phyloP scores from a whole-genome alignment of 2,888 invertebrate species.

The Philhelius pedissequus region DNA sequence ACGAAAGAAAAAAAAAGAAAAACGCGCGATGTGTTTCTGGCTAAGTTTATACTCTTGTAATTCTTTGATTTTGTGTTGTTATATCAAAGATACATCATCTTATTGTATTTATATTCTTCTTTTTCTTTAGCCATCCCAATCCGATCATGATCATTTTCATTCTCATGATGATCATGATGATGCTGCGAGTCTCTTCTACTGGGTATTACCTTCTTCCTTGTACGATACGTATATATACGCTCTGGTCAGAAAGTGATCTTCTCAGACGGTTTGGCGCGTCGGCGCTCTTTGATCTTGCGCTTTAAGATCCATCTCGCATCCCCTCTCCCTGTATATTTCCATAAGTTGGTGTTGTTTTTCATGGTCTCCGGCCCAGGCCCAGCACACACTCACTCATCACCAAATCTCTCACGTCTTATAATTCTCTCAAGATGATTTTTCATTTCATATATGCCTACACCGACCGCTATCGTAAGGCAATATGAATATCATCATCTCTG shows the following conservation, averaged over 20 bases:
- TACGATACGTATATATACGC: not conserved
- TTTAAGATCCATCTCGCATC: conserved; percentile 6
- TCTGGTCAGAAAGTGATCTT: conserved; percentile 56
- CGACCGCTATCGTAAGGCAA: conserved; percentile 10
- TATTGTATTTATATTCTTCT: conserved; percentile 37
- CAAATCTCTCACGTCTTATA: conserved; percentile 67
- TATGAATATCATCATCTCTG: conserved; percentile 61
- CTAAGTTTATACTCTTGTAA: conserved; percentile 17
- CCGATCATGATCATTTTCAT: conserved; percentile 32
- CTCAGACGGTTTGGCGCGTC: conserved; percentile 69
- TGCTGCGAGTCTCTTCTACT: conserved; percentile 11
- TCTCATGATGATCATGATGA: conserved; percentile 4
- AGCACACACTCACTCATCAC: conserved; percentile 58
- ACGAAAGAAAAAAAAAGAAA: not conserved
- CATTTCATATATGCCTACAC: conserved; percentile 41
- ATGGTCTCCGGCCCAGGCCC: too few relatives aligned
- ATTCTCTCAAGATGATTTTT: conserved; percentile 66
- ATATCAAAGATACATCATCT: conserved; percentile 54
- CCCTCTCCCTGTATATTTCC: not conserved
- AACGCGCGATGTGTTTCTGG: conserved; percentile 22
- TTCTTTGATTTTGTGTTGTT: conserved; percentile 40
- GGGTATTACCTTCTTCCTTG: conserved; percentile 27
- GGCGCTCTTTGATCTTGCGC: conserved; percentile 62
- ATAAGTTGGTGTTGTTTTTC: conserved; percentile 8
- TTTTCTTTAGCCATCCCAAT: conserved; percentile 14